Percentiles rank a stretch among this genome's conserved stretches.
phyloP scores from a whole-genome alignment of 2,797 vertebrate genomes.

The Malacoctenus gilli region DNA sequence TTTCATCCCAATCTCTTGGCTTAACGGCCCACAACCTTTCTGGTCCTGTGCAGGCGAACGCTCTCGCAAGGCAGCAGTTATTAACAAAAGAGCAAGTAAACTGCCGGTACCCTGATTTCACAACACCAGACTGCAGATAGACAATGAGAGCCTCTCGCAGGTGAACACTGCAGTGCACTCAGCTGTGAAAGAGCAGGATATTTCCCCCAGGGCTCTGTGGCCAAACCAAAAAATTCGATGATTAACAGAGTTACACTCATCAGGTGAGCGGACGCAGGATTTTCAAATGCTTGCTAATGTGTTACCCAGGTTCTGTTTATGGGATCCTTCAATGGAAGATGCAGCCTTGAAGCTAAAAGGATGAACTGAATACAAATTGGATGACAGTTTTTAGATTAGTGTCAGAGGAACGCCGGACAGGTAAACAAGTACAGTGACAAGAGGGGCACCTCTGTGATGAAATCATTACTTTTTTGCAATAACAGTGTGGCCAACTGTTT shows the following conservation, averaged over 20 bases:
- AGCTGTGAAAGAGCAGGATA: background rate
- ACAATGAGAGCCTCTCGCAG: background rate
- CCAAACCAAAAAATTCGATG: background rate
- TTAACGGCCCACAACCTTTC: background rate
- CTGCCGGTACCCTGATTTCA: background rate
- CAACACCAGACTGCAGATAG: slow-evolving; percentile 2
- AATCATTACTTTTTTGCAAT: too few species aligned
- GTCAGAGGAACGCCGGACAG: too few species aligned
- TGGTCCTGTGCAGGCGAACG: background rate
- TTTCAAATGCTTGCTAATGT: slow-evolving; percentile 4
- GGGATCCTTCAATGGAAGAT: too few species aligned
- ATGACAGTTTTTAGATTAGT: too few species aligned
- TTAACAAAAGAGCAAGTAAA: slow-evolving; percentile 2
- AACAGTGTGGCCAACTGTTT: too few species aligned
- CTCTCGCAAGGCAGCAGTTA: slow-evolving; percentile 1
- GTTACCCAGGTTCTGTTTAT: too few species aligned
- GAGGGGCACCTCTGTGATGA: too few species aligned
- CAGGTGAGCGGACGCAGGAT: background rate
- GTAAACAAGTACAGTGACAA: too few species aligned
- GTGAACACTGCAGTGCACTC: background rate
- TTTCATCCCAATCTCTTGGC: slow-evolving; percentile 1
- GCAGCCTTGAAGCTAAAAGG: background rate
- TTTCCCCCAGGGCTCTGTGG: background rate
- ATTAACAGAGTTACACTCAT: background rate
- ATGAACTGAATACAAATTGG: too few species aligned